Percentiles rank a stretch among this genome's conserved stretches.
Conservation (phyloP, 2,113 vertebrate species). For the Strix uralensis region DNA sequence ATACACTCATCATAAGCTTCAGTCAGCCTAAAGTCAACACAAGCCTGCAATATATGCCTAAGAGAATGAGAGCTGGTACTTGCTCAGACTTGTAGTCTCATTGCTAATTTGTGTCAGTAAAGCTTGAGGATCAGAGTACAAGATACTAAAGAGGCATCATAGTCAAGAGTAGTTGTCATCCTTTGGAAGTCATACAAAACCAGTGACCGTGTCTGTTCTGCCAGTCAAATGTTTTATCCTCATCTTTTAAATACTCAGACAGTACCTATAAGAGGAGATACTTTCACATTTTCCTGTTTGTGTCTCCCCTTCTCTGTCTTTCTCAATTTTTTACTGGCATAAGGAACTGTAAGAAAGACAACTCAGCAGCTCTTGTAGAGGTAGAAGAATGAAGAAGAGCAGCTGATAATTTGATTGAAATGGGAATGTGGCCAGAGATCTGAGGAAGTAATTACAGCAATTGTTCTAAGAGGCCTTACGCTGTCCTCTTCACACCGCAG, state of each 20-base stretch:
- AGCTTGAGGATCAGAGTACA: background rate
- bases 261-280: background rate
- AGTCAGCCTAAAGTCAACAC: background rate
- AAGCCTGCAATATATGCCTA: background rate
- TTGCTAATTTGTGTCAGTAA: background rate
- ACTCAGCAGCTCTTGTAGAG: background rate
- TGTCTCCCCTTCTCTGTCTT: background rate
- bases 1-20: background rate
- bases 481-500: background rate
- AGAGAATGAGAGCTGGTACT: background rate
- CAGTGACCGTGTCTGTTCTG: background rate
- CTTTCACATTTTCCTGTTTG: background rate
- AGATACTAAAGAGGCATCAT: background rate
- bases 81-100: background rate
- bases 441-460: constrained; percentile 29
- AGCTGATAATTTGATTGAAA: constrained; percentile 49
- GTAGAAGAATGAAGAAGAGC: background rate
- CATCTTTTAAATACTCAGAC: background rate
- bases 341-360: background rate
- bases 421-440: constrained; percentile 12
- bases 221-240: background rate
- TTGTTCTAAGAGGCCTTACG: background rate
- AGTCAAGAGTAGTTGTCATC: background rate
- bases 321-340: background rate
- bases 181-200: background rate